Evolutionary conservation across 2,113 vertebrate genomes (phyloP).

Genomic region (Syrrhaptes paradoxus): DNA sequence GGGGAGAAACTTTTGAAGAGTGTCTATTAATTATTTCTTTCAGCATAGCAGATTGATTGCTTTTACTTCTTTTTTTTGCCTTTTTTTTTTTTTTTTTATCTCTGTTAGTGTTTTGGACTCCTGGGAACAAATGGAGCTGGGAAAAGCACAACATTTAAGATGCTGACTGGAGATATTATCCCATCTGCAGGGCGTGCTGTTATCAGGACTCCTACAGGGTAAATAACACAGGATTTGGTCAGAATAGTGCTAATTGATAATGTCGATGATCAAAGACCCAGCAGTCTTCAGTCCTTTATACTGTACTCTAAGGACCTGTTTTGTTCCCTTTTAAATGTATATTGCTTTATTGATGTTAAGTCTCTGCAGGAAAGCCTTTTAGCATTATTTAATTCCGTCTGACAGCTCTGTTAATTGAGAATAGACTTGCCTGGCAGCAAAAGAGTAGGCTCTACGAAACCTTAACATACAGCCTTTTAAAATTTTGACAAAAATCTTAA

Average conservation of each 20-base stretch:
- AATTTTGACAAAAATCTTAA: background rate
- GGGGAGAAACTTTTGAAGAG: background rate
- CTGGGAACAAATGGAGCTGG: constrained; percentile 91
- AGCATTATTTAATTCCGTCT: background rate
- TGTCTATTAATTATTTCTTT: background rate
- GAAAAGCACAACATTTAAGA: constrained; percentile 91
- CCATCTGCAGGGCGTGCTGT: constrained; percentile 66
- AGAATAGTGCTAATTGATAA: background rate
- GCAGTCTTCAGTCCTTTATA: background rate
- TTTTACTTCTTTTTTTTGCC: too few species aligned
- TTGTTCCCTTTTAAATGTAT: constrained; percentile 6
- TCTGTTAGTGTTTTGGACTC: constrained; percentile 87
- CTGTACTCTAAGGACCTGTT: background rate
- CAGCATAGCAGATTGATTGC: background rate
- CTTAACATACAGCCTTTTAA: background rate
- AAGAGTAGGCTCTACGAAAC: background rate
- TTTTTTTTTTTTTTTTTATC: background rate
- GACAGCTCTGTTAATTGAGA: background rate
- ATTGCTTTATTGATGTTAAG: background rate
- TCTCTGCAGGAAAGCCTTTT: background rate
- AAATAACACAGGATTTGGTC: constrained; percentile 23
- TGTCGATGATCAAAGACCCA: background rate
- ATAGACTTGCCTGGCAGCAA: background rate
- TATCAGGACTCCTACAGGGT: constrained; percentile 69
- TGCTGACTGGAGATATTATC: constrained; percentile 84